These are phyloP conservation scores for Willowsia nigromaculata DNA, from an alignment of 2,888 invertebrate species.

Conservation along the genomic window DNA sequence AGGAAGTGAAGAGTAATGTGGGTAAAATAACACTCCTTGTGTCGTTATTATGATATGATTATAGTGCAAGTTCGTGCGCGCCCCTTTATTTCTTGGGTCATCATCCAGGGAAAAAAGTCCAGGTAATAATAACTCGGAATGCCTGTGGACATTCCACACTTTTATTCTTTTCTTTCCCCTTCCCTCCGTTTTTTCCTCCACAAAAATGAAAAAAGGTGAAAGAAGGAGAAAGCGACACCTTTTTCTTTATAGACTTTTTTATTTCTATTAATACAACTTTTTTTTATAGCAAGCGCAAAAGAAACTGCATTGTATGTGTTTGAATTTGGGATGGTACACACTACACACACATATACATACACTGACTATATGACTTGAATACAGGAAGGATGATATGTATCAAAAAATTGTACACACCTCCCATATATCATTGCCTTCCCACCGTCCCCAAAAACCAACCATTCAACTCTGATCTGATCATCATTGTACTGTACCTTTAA, in stretches of 20 bases:
- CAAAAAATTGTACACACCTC: background rate
- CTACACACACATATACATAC: background rate
- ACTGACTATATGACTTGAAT: no score
- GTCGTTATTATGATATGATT: constrained; percentile 55
- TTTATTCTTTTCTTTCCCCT: constrained; percentile 26
- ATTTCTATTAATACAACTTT: background rate
- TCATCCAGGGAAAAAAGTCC: constrained; percentile 61
- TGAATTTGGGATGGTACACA: background rate
- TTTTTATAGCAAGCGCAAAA: background rate
- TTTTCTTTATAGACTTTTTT: constrained; percentile 32
- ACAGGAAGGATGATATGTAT: background rate
- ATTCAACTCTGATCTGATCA: background rate
- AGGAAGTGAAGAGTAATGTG: background rate
- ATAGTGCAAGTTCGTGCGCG: constrained; percentile 67
- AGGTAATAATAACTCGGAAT: constrained; percentile 67
- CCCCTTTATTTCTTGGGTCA: constrained; percentile 69
- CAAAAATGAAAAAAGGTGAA: constrained; percentile 20
- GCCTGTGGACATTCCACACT: constrained; percentile 65
- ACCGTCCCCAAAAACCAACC: background rate
- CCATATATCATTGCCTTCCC: background rate
- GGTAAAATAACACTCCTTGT: constrained; percentile 50
- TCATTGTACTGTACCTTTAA: background rate
- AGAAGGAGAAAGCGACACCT: constrained; percentile 40
- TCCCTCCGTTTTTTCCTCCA: background rate
- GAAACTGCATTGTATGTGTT: background rate